These are phyloP conservation scores for Lophura nycthemera DNA, from an alignment of 2,113 vertebrate genomes.

Conservation along the genomic window DNA sequence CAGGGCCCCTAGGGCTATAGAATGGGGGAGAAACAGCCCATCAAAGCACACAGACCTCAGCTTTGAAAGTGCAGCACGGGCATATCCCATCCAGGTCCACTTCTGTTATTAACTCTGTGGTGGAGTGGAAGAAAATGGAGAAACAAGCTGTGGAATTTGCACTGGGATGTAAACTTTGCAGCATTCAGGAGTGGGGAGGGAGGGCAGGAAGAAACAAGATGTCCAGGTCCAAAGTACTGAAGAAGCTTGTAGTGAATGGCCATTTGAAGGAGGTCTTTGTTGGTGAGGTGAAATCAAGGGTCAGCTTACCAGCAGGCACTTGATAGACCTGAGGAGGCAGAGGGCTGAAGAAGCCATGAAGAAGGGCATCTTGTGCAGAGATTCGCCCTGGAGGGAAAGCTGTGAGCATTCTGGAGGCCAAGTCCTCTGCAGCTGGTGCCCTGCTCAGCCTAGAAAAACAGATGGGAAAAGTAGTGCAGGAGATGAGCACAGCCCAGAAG, in stretches of 20 bases:
- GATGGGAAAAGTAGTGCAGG: not conserved
- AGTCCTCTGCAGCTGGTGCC: constrained; percentile 84
- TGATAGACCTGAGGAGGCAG: constrained; percentile 85
- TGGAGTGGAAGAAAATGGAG: not conserved
- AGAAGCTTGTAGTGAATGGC: not conserved
- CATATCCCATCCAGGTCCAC: not conserved
- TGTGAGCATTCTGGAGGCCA: constrained; percentile 85
- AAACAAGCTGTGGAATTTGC: not conserved
- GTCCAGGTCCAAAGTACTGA: not conserved
- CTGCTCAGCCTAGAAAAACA: constrained; percentile 80
- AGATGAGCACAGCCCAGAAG: not conserved
- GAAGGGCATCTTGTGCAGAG: constrained; percentile 79
- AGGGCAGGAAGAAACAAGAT: not conserved
- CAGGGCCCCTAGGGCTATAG: not conserved
- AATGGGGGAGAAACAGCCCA: not conserved
- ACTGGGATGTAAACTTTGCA: not conserved
- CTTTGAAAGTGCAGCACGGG: not conserved
- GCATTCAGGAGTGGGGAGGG: not conserved
- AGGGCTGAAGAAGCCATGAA: constrained; percentile 85
- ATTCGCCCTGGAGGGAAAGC: constrained; percentile 79
- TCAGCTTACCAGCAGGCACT: constrained; percentile 81
- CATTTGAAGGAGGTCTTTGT: not conserved
- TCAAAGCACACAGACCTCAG: not conserved
- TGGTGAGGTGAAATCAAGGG: not conserved
- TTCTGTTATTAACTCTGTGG: not conserved